Percentiles rank a stretch among this genome's conserved stretches.
phyloP scores from a whole-genome alignment of 2,797 vertebrate species.

The Saguinus oedipus region DNA sequence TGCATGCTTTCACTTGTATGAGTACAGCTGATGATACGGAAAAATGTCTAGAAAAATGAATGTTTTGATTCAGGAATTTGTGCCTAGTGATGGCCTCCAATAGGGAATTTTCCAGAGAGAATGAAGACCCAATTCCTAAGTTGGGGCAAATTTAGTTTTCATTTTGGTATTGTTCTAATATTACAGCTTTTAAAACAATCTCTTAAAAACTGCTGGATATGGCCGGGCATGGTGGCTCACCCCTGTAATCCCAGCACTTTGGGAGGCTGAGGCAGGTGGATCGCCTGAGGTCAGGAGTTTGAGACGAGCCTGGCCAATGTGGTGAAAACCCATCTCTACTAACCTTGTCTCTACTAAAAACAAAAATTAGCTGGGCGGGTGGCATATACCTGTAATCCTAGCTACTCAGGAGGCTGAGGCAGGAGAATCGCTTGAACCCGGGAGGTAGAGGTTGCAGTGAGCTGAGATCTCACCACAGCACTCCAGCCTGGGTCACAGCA shows the following conservation, averaged over 20 bases:
- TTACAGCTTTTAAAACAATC: background rate
- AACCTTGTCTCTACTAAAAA: background rate
- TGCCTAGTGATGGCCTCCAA: background rate
- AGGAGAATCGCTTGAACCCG: background rate
- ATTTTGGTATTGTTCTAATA: background rate
- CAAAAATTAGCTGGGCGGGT: background rate
- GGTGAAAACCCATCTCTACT: background rate
- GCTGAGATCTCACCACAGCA: background rate
- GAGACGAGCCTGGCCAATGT: background rate
- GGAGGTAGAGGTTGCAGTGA: background rate
- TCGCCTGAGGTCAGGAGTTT: background rate
- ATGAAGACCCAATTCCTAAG: background rate
- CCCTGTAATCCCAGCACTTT: background rate
- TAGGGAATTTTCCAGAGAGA: background rate
- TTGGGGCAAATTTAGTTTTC: background rate
- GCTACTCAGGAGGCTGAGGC: background rate
- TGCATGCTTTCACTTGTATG: background rate
- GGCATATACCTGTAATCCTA: background rate
- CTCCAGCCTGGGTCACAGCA: background rate
- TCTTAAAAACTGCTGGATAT: background rate
- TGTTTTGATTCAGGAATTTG: background rate
- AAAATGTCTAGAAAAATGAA: background rate
- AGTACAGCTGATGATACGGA: background rate
- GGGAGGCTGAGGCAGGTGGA: background rate
- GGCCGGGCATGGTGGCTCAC: background rate